Evolutionary conservation across 2,888 invertebrate genomes (phyloP).

Genomic region (Magallana nippona): DNA sequence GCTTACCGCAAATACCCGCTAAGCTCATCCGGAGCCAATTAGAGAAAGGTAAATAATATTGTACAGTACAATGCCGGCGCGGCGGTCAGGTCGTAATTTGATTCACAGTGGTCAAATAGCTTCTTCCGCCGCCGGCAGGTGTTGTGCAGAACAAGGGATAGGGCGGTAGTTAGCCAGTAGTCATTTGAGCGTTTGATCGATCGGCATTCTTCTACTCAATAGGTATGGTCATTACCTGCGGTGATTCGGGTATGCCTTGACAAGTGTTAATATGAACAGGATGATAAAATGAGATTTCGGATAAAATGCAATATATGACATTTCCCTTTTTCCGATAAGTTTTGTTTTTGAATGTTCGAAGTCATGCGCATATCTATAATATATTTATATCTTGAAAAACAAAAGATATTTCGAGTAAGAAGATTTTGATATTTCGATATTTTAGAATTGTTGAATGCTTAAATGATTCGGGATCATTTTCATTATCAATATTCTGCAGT

Average conservation of each 20-base stretch:
- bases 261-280: constrained; percentile 31
- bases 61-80: neutral
- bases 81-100: constrained; percentile 12
- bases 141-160: constrained; percentile 18
- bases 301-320: constrained; percentile 8
- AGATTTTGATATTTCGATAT: no score
- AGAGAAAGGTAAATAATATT: constrained; percentile 31
- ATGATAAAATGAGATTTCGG: neutral
- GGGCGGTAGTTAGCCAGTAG: constrained; percentile 17
- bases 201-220: neutral
- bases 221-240: neutral
- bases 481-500: no score
- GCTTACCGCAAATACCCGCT: neutral
- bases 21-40: constrained; percentile 20
- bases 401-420: no score
- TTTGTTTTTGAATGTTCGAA: neutral
- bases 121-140: constrained; percentile 30
- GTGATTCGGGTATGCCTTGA: constrained; percentile 3
- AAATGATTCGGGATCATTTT: no score
- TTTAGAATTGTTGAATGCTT: no score
- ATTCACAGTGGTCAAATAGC: constrained; percentile 29
- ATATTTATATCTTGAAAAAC: neutral
- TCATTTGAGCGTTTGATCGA: constrained; percentile 16
- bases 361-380: neutral
- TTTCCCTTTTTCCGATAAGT: neutral